Evolutionary conservation across 1,140 invertebrate genomes (phyloP), one percentile per base, ranked within the genome.

Genomic region (Polypedilum vanderplanki): DNA sequence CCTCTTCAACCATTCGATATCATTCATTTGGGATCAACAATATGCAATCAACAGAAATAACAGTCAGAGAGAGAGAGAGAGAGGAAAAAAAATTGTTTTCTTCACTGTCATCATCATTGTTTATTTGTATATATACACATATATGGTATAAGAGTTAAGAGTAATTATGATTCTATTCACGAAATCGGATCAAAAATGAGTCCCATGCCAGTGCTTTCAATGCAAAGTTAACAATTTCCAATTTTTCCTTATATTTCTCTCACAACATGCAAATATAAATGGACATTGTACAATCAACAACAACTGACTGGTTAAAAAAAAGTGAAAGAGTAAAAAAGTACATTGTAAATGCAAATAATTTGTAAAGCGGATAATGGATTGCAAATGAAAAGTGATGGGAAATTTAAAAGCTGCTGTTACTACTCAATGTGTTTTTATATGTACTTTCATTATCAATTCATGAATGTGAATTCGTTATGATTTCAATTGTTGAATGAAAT

Each of bases 131-230:
- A 46, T 46, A 15, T 1, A 10, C 15, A n/a, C 46, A 57, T 57
- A n/a, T 12, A 57, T 12, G 12, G 10, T 15, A 57, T 57, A n/a
- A n/a, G 12, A 12, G 46, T n/a, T n/a, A 15, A 57, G 12, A 57
- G 46, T 57, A 57, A 57, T 57, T 57, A 57, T 57, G 46, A 57
- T 57, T 57, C 46, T 57, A 57, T 57, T 57, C 46, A 57, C 10
- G 46, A 57, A 57, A 57, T 57, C 46, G 46, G 46, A 57, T 57
- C 46, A 57, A 57, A 57, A 57, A 57, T 57, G 46, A 57, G 46
- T 57, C 46, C 46, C 46, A 57, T 15, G n/a, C 12, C 9, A 57
- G 46, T 57, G n/a, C 46, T 57, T 57, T 57, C 46, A 57, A 57
- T 57, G 46, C 46, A 57, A 57, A 57, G 46, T 12, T n/a, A n/a